A percentile compares a stretch with the other conserved stretches of the same genome.
Evolutionary conservation across 30 jellyfish, hydroid and myxozoan species (phyloP).

Genomic region (Aurelia aurita): DNA sequence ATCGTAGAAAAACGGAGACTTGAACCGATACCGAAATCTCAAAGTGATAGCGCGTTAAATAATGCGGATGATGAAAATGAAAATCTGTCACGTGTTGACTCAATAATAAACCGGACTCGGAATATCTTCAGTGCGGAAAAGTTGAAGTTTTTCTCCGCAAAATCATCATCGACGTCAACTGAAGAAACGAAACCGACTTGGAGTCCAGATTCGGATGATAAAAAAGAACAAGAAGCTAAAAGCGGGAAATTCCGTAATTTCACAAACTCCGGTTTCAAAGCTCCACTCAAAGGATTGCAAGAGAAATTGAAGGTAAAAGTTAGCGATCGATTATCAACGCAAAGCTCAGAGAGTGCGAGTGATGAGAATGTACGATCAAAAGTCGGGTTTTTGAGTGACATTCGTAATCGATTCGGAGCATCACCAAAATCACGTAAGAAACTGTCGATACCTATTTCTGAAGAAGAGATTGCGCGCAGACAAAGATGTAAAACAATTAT

Average conservation of each 20-base stretch:
- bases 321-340: conserved; percentile 35
- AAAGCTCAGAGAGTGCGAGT: conserved; percentile 4
- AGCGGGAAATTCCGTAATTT: conserved; percentile 21
- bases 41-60: conserved; percentile 58
- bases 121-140: conserved; percentile 52
- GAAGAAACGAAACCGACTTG: conserved; percentile 34
- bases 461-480: conserved; percentile 77
- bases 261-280: conserved; percentile 30
- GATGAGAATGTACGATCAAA: conserved; percentile 41
- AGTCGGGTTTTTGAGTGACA: conserved; percentile 45
- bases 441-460: conserved; percentile 20
- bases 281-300: conserved; percentile 61
- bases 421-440: conserved; percentile 58
- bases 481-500: conserved; percentile 80
- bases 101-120: conserved; percentile 53
- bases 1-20: conserved; percentile 44
- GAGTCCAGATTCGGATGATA: conserved; percentile 66
- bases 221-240: background rate
- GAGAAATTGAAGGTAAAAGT: conserved; percentile 71
- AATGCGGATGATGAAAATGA: conserved; percentile 10
- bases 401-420: conserved; percentile 44
- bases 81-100: conserved; percentile 45
- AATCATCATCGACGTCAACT: conserved; percentile 11
- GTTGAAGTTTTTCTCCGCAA: conserved; percentile 34
- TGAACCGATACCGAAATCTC: conserved; percentile 63